Evolutionary conservation across 2,113 vertebrate species (phyloP).

Genomic region (Nycticorax nycticorax): DNA sequence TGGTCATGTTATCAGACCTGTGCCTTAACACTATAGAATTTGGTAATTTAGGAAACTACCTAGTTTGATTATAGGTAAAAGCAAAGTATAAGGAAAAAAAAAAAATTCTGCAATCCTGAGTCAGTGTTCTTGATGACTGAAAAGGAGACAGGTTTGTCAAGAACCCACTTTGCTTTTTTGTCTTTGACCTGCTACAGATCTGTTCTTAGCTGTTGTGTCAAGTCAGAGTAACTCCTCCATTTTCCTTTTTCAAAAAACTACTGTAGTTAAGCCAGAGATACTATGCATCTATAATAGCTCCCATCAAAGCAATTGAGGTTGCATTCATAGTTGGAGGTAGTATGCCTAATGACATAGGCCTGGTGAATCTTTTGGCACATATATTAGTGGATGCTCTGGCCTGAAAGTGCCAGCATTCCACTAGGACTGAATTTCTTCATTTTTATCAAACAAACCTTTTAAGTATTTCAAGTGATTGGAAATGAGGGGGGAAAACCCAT

Average conservation of each 20-base stretch:
- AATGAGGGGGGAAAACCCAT: not conserved
- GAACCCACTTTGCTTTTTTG: not conserved
- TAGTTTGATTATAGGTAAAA: not conserved
- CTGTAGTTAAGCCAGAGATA: not conserved
- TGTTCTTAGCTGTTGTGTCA: not conserved
- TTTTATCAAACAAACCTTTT: not conserved
- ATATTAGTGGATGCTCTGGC: not conserved
- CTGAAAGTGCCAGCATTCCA: not conserved
- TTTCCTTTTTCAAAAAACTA: not conserved
- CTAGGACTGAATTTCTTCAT: not conserved
- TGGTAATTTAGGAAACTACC: not conserved
- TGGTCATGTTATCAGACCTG: not conserved
- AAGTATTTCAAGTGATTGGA: conserved; percentile 33
- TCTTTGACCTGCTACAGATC: not conserved
- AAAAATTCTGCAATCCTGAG: not conserved
- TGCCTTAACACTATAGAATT: not conserved
- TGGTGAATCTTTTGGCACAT: not conserved
- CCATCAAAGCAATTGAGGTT: not conserved
- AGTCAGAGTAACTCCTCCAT: not conserved
- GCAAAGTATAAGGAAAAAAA: not conserved
- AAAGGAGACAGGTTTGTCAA: not conserved
- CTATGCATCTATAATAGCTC: not conserved
- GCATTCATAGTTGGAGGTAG: not conserved
- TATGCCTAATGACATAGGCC: not conserved
- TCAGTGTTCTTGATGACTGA: not conserved